A percentile compares a stretch with the other conserved stretches of the same genome.
Evolutionary conservation across 2,888 invertebrate species (phyloP).

Genomic region (Rotaria macrura): DNA sequence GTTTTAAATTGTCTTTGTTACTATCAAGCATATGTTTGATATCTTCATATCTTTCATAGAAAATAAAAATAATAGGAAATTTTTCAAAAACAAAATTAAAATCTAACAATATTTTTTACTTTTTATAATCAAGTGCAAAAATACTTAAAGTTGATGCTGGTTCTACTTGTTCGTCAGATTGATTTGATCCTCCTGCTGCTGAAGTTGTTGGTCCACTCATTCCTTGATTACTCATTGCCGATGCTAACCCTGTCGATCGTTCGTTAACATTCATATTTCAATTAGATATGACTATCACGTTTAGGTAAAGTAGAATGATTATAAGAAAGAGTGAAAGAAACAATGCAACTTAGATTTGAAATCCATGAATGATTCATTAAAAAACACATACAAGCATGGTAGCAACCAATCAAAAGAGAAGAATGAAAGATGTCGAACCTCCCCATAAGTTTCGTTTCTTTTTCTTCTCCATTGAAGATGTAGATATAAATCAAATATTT

Average conservation of each 20-base stretch:
- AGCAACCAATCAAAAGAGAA: background rate
- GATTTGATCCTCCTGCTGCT: background rate
- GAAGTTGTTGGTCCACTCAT: background rate
- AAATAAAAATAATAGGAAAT: background rate
- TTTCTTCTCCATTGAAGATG: background rate
- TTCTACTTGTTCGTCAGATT: background rate
- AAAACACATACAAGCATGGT: background rate
- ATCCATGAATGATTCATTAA: background rate
- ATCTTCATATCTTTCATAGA: conserved; percentile 64
- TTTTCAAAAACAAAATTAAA: background rate
- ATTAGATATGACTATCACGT: background rate
- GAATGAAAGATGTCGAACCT: background rate
- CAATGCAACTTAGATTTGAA: too few species aligned
- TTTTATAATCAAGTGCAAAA: conserved; percentile 29
- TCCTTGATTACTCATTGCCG: background rate
- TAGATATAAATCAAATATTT: background rate
- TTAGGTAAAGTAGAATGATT: too few species aligned
- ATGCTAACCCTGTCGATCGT: background rate
- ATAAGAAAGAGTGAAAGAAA: background rate
- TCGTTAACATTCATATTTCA: background rate
- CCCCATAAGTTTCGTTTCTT: too few species aligned
- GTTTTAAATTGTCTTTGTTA: conserved; percentile 85
- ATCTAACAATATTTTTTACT: background rate
- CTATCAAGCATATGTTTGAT: conserved; percentile 93
- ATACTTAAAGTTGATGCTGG: conserved; percentile 21